phyloP scores from a whole-genome alignment of 2,888 invertebrate genomes.

The Aricia artaxerxes region DNA sequence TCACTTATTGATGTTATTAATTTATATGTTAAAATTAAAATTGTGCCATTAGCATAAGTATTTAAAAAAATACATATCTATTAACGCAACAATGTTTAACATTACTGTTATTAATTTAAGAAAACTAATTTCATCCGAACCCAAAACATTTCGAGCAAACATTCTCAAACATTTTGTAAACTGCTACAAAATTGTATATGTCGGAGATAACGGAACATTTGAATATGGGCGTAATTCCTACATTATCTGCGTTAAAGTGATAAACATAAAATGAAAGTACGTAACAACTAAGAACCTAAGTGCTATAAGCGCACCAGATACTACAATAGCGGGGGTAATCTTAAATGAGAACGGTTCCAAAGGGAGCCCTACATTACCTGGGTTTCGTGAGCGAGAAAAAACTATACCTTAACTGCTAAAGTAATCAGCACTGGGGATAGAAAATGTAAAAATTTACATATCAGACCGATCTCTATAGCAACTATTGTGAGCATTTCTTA shows the following conservation, averaged over 20 bases:
- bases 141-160: not conserved
- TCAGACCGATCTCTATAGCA: conserved; percentile 31
- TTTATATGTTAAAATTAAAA: not conserved
- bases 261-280: conserved; percentile 30
- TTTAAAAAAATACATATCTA: not conserved
- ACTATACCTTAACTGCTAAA: conserved; percentile 46
- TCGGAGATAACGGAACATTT: conserved; percentile 24
- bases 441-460: conserved; percentile 47
- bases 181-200: not conserved
- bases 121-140: not conserved
- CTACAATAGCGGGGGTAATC: conserved; percentile 37
- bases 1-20: not conserved
- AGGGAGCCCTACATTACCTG: conserved; percentile 38
- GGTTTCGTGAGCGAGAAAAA: conserved; percentile 43
- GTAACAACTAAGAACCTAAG: conserved; percentile 34
- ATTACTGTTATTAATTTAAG: not conserved
- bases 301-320: conserved; percentile 37
- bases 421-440: conserved; percentile 47
- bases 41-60: not conserved
- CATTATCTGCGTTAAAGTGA: conserved; percentile 30
- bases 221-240: conserved; percentile 29
- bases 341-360: conserved; percentile 42
- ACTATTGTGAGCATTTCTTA: conserved; percentile 22
- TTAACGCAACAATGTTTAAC: not conserved
- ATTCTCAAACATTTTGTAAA: not conserved